Percentiles rank a stretch among this genome's conserved stretches.
Evolutionary conservation across 2,797 vertebrate species (phyloP).

Genomic region (Australoheros facetus): DNA sequence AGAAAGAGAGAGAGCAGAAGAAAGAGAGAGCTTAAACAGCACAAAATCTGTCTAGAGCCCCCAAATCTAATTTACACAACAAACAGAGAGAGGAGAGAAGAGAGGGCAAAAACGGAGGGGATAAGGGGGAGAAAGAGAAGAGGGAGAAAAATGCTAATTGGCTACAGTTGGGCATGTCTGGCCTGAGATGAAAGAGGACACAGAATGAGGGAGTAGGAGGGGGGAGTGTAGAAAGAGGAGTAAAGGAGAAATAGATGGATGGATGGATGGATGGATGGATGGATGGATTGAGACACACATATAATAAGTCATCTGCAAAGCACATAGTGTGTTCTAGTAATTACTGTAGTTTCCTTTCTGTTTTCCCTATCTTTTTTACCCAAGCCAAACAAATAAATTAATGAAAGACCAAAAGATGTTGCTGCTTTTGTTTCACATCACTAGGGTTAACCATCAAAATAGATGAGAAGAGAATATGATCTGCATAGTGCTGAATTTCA

Average conservation of each 20-base stretch:
- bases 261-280: slow-evolving; percentile 33
- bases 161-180: slow-evolving; percentile 84
- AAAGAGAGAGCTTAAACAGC: slow-evolving; percentile 72
- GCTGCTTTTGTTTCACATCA: slow-evolving; percentile 15
- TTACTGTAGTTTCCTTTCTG: neutral
- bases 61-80: slow-evolving; percentile 85
- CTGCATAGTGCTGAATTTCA: slow-evolving; percentile 34
- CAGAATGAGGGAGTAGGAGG: slow-evolving; percentile 58
- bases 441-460: neutral
- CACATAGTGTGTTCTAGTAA: slow-evolving; percentile 19
- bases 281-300: slow-evolving; percentile 24
- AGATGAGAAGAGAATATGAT: slow-evolving; percentile 4
- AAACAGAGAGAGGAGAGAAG: slow-evolving; percentile 76
- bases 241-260: slow-evolving; percentile 26
- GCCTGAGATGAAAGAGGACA: slow-evolving; percentile 80
- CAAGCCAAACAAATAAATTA: slow-evolving; percentile 8
- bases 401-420: neutral
- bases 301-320: slow-evolving; percentile 31
- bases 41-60: slow-evolving; percentile 78
- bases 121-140: slow-evolving; percentile 41
- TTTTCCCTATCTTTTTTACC: neutral
- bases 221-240: slow-evolving; percentile 47
- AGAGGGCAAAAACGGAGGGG: slow-evolving; percentile 65
- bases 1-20: slow-evolving; percentile 59
- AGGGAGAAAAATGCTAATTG: slow-evolving; percentile 78